Percentiles rank a stretch among this genome's conserved stretches.
These are phyloP conservation scores for Drosophila monieri DNA, from an alignment of 2,888 invertebrate species.

Conservation along the genomic window DNA sequence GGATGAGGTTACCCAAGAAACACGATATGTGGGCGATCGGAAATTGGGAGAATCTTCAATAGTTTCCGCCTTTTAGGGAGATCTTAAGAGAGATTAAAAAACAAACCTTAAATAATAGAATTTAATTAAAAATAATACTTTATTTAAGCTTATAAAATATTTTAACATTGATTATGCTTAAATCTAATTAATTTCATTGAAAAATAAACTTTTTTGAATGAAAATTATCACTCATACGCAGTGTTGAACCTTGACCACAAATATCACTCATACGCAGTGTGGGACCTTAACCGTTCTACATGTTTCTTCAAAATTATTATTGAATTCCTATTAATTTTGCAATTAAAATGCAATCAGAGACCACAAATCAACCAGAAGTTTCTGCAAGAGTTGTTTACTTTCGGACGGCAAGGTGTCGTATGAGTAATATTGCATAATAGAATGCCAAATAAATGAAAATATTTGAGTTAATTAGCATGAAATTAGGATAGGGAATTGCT, in stretches of 20 bases:
- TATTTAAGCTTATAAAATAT: not conserved
- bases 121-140: not conserved
- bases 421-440: slow-evolving; percentile 10
- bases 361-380: not conserved
- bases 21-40: slow-evolving; percentile 7
- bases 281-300: not conserved
- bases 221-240: slow-evolving; percentile 1
- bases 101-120: too few species aligned
- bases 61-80: not conserved
- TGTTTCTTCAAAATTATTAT: not conserved
- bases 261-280: slow-evolving; percentile 22
- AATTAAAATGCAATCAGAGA: too few species aligned
- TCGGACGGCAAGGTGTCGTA: slow-evolving; percentile 9
- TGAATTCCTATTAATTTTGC: not conserved
- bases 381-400: slow-evolving; percentile 3
- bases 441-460: not conserved
- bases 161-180: too few species aligned
- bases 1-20: slow-evolving; percentile 22
- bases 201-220: not conserved
- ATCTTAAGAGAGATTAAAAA: not conserved
- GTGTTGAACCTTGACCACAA: not conserved
- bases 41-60: slow-evolving; percentile 16
- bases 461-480: too few species aligned
- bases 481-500: too few species aligned
- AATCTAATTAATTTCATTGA: not conserved